A percentile compares a stretch with the other conserved stretches of the same genome.
Evolutionary conservation across 2,888 invertebrate genomes (phyloP).

Genomic region (Phasia obesa): DNA sequence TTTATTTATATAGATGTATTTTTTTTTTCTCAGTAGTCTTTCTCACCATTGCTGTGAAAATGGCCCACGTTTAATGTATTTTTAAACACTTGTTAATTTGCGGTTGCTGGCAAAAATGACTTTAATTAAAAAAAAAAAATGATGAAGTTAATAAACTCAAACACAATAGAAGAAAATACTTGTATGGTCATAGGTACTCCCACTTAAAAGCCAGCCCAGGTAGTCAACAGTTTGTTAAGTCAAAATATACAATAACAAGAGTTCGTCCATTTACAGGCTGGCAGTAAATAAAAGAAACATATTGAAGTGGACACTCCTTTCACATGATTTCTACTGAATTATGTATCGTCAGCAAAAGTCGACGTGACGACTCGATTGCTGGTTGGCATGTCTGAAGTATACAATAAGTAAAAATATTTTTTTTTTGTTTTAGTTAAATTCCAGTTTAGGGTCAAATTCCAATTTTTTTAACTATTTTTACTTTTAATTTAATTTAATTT

Average conservation of each 20-base stretch:
- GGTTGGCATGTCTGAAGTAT: no score
- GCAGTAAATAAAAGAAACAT: slow-evolving; percentile 1
- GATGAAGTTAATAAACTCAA: slow-evolving; percentile 47
- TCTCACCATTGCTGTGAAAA: not conserved
- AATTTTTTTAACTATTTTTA: no score
- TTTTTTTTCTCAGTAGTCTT: no score
- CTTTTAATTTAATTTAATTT: no score
- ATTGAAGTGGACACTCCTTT: no score
- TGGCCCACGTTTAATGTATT: slow-evolving; percentile 26
- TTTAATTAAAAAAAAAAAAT: slow-evolving; percentile 49
- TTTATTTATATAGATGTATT: no score
- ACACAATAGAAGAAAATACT: slow-evolving; percentile 26
- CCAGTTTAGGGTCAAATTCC: no score
- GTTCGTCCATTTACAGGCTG: not conserved
- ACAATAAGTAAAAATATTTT: no score
- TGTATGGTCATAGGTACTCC: not conserved
- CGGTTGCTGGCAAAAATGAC: slow-evolving; percentile 32
- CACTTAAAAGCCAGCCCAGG: not conserved
- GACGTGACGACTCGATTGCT: no score
- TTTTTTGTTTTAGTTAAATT: no score
- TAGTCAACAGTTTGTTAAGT: not conserved
- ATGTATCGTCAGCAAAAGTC: no score
- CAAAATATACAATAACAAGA: not conserved
- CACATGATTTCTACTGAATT: no score
- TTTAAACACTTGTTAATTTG: slow-evolving; percentile 44